Evolutionary conservation across 2,113 vertebrate genomes (phyloP), one percentile per base, ranked within the genome.

Genomic region (Pelecanoides urinatrix): DNA sequence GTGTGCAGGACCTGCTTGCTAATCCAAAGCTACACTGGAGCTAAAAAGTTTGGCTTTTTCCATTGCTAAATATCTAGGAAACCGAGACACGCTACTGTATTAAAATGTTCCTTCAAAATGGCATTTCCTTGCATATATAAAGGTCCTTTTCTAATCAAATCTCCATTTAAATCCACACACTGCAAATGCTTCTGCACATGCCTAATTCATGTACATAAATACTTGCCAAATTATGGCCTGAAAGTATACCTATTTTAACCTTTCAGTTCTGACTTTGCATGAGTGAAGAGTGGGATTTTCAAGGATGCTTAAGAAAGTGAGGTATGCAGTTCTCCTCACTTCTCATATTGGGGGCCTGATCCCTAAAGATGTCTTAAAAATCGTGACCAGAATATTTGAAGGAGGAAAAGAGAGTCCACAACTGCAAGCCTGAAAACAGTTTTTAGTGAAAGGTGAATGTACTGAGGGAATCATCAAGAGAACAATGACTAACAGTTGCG

Each of bases 101-200:
- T 75, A 65, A 94, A 93, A 91, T 65, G 30, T 76, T 95, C 34
- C 45, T 78, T 95, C 58, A 94, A 92, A 92, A 68, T 79, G 71
- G n/a, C 45, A 92, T 91, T 96, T 95, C 36, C 34, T 52, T 89
- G 40, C 49, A 49, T 38, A 74, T 44, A 42, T 59, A 94, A 89
- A 91, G 4, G 18, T 49, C 7, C 20, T 92, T 91, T 92, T 38
- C 45, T 71, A 78, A 90, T 91, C 34, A 89, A 81, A 85, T 72
- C 32, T 68, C 20, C 58, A 55, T 88, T 94, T 82, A 88, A 91
- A 91, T 79, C 58, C 76, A 38, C 61, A 61, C 22, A 34, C 34
- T 81, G 40, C 44, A 84, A 86, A 81, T 50, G 23, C 38, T 82
- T 72, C 61, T 85, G 45, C 70, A 68, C 13, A 58, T 34, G 45